phyloP scores from a whole-genome alignment of 2,888 invertebrate genomes.

The Pomacea canaliculata region DNA sequence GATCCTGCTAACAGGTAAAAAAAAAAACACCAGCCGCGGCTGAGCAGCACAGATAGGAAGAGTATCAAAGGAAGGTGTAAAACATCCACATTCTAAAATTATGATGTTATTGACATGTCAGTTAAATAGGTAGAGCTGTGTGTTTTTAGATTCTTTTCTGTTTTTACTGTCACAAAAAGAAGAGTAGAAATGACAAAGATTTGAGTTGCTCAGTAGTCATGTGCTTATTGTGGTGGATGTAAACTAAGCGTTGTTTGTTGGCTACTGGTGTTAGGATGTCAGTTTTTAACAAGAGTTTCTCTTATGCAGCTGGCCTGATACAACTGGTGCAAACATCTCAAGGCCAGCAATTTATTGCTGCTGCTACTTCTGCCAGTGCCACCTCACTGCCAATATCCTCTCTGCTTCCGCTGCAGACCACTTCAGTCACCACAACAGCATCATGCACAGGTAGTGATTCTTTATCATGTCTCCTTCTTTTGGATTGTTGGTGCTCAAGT shows the following conservation, averaged over 20 bases:
- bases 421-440: conserved; percentile 3
- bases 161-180: background rate
- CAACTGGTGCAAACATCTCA: conserved; percentile 81
- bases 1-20: too few species aligned
- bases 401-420: conserved; percentile 9
- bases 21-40: too few species aligned
- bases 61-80: background rate
- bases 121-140: background rate
- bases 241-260: too few species aligned
- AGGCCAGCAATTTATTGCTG: conserved; percentile 75
- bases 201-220: too few species aligned
- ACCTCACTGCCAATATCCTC: conserved; percentile 19
- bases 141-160: background rate
- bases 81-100: too few species aligned
- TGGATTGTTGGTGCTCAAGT: too few species aligned
- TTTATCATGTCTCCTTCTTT: too few species aligned
- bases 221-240: too few species aligned
- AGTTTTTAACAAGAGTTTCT: background rate
- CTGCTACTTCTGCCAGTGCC: conserved; percentile 33
- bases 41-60: too few species aligned
- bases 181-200: background rate
- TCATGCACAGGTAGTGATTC: conserved; percentile 1
- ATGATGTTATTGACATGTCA: too few species aligned
- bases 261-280: too few species aligned
- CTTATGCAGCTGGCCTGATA: conserved; percentile 69